phyloP scores from a whole-genome alignment of 2,797 vertebrate species.

The Lacerta viridis region DNA sequence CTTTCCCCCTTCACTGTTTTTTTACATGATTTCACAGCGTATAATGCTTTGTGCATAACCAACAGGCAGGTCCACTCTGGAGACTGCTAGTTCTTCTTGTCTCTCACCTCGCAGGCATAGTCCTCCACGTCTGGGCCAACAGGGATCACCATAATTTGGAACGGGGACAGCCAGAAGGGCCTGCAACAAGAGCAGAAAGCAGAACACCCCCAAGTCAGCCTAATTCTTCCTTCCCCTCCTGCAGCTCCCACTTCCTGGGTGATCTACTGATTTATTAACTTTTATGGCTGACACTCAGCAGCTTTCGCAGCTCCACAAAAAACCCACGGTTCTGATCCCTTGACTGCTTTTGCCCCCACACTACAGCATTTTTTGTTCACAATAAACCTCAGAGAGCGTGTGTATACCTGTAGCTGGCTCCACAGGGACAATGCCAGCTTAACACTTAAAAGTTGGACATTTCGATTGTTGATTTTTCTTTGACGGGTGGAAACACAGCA shows the following conservation, averaged over 20 bases:
- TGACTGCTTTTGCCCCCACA: too few relatives aligned
- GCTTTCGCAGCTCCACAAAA: neutral
- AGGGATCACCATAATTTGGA: conserved; percentile 90
- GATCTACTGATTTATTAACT: neutral
- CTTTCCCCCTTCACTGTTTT: too few relatives aligned
- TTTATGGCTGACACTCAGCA: neutral
- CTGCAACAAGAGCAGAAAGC: conserved; percentile 68
- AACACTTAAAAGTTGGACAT: neutral
- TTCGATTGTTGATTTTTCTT: too few relatives aligned
- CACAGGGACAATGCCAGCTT: neutral
- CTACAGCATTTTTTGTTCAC: neutral
- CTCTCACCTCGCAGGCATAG: conserved; percentile 86
- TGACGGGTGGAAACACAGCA: too few relatives aligned
- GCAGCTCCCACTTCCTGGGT: neutral
- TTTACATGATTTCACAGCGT: too few relatives aligned
- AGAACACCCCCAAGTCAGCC: neutral
- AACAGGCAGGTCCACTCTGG: neutral
- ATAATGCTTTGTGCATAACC: too few relatives aligned
- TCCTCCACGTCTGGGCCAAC: conserved; percentile 83
- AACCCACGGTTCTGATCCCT: too few relatives aligned
- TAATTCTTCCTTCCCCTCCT: too few relatives aligned
- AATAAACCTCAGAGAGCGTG: neutral
- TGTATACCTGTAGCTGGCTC: neutral
- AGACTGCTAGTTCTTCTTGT: too few relatives aligned
- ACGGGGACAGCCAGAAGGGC: conserved; percentile 94